These are phyloP conservation scores for Spodoptera litura DNA, from an alignment of 1,140 invertebrate species.

Conservation along the genomic window DNA sequence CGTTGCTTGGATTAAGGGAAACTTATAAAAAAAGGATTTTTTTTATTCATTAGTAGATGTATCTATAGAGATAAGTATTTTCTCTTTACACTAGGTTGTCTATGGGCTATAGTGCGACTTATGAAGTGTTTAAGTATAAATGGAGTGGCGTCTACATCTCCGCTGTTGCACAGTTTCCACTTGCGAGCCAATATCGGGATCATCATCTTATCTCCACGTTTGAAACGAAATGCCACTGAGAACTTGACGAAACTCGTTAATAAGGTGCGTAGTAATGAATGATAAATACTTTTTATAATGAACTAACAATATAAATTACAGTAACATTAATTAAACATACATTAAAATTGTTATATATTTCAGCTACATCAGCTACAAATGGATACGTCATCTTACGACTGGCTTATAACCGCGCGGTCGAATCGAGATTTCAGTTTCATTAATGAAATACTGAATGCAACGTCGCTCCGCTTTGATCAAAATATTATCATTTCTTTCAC, in stretches of 20 bases:
- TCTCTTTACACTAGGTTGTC: constrained; percentile 57
- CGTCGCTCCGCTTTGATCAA: constrained; percentile 73
- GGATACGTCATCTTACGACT: constrained; percentile 73
- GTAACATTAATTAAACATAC: too few relatives aligned
- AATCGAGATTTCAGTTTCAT: constrained; percentile 64
- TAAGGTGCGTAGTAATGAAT: constrained; percentile 55
- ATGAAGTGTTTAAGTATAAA: constrained; percentile 75
- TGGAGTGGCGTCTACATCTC: constrained; percentile 65
- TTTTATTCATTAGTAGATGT: too few relatives aligned
- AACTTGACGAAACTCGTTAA: constrained; percentile 59
- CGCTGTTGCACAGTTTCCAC: constrained; percentile 53
- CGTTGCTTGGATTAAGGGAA: too few relatives aligned
- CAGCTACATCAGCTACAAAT: constrained; percentile 69
- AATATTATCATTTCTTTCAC: constrained; percentile 72
- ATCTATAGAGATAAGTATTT: background rate
- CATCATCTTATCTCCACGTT: constrained; percentile 59
- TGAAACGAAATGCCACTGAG: constrained; percentile 56
- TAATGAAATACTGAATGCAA: constrained; percentile 69
- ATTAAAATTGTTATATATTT: constrained; percentile 36
- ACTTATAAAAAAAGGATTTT: too few relatives aligned
- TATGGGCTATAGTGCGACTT: constrained; percentile 64
- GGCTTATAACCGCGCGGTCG: constrained; percentile 68
- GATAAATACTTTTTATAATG: background rate
- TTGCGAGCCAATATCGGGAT: constrained; percentile 62
- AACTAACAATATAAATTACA: background rate